phyloP scores from a whole-genome alignment of 2,888 invertebrate genomes.

The Teinopalpus imperialis region DNA sequence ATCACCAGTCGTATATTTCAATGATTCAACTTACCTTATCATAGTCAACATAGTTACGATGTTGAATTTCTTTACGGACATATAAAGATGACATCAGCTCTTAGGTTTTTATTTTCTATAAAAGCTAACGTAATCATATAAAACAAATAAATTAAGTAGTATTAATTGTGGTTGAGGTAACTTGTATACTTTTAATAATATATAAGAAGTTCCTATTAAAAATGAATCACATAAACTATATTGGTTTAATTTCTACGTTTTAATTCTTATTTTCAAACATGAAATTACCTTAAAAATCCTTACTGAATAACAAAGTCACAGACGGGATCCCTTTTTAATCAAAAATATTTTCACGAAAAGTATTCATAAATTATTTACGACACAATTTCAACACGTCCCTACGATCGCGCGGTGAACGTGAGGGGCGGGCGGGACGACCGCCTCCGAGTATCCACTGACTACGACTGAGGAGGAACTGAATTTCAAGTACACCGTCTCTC shows the following conservation, averaged over 20 bases:
- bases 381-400: slow-evolving; percentile 27
- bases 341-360: slow-evolving; percentile 23
- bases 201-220: too few relatives aligned
- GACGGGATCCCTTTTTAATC: slow-evolving; percentile 11
- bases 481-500: slow-evolving; percentile 22
- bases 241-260: too few relatives aligned
- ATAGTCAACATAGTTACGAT: slow-evolving; percentile 12
- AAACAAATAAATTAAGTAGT: too few relatives aligned
- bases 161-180: too few relatives aligned
- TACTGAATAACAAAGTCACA: neutral
- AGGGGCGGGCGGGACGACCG: slow-evolving; percentile 61
- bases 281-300: slow-evolving; percentile 17
- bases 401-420: slow-evolving; percentile 10
- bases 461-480: slow-evolving; percentile 44
- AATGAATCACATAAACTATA: too few relatives aligned
- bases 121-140: too few relatives aligned
- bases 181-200: too few relatives aligned
- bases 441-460: slow-evolving; percentile 38
- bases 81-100: slow-evolving; percentile 9
- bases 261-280: too few relatives aligned
- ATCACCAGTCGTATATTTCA: slow-evolving; percentile 7
- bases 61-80: slow-evolving; percentile 5
- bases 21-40: slow-evolving; percentile 14
- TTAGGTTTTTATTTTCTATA: too few relatives aligned
- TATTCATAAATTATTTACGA: slow-evolving; percentile 20